Evolutionary conservation across 2,797 vertebrate species (phyloP).

Genomic region (Rallus crepitans): DNA sequence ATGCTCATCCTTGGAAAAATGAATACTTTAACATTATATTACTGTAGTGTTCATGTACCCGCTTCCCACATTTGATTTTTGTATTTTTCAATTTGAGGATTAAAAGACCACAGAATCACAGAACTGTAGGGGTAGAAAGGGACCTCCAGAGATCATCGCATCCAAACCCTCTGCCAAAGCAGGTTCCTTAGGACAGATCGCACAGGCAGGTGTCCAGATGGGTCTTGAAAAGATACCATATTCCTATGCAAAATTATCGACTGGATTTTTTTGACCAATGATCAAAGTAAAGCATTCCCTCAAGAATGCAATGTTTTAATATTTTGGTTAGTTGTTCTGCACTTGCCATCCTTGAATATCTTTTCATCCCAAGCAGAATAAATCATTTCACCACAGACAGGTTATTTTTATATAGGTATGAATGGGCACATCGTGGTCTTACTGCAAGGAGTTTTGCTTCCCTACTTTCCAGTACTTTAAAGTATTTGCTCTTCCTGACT

Average conservation of each 20-base stretch:
- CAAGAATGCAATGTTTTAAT: not conserved
- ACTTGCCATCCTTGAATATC: not conserved
- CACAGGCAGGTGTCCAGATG: no score
- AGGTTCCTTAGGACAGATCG: no score
- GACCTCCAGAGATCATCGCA: no score
- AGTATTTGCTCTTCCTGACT: not conserved
- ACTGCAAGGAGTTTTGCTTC: not conserved
- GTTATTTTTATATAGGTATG: not conserved
- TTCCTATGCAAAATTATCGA: not conserved
- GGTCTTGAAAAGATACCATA: not conserved
- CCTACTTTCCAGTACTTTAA: not conserved
- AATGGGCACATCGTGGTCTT: not conserved
- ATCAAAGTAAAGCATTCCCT: not conserved
- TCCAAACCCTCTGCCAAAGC: no score
- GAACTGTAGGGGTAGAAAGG: no score
- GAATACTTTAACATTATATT: not conserved
- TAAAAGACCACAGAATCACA: not conserved
- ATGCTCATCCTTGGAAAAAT: not conserved
- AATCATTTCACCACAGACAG: not conserved
- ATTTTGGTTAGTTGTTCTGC: not conserved
- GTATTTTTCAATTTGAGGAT: not conserved
- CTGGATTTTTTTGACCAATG: not conserved
- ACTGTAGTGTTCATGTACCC: fast-evolving
- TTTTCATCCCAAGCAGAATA: not conserved
- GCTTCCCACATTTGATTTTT: not conserved